Base-by-base conservation (phyloP, 2,113 vertebrate genomes). In the Dicrurus megarhynchus region DNA sequence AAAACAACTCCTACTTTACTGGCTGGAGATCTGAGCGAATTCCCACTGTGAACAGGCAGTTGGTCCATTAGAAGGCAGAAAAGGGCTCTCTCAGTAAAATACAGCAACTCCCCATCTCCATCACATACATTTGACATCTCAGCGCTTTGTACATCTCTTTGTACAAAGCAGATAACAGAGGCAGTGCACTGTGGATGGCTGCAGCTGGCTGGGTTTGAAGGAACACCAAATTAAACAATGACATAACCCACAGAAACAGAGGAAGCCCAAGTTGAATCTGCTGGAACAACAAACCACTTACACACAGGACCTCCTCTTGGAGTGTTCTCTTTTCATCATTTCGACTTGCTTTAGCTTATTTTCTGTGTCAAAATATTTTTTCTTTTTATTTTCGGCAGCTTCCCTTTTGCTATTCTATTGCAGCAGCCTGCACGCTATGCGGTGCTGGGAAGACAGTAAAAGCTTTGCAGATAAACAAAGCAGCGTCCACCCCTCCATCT, bases 211-310 rank as follows among this genome's bases (percentile, higher is more conserved):
- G 69, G 59, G 37, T 60, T 82, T 89, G 85, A 96, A 93, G 93
- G 85, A 87, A 87, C 76, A 93, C 80, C 94, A 96, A 96, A 82
- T 23, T n/a, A 94, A 97, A 97, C 82, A 92, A 67, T 52, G 89
- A 92, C 95, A 91, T 37, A 96, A 94, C 77, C 81, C 92, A 49
- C 64, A 90, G 73, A 52, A 59, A 95, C 41, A 68, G 87, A 87
- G 67, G 90, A 84, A 96, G 96, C 44, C 77, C 84, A 87, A 86
- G 75, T 59, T 57, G 70, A 46, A 94, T 83, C 80, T 74, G 87
- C 89, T 87, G 71, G 37, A 85, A 84, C 52, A 79, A 92, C 89
- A 91, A 81, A 56, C 52, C 16, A 11, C 53, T 82, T 23, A 41
- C 49, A 85, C 84, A 44, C 46, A 74, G 52, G 33, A 59, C 57